phyloP scores from a whole-genome alignment of 2,797 vertebrate species.

The Characodon lateralis region DNA sequence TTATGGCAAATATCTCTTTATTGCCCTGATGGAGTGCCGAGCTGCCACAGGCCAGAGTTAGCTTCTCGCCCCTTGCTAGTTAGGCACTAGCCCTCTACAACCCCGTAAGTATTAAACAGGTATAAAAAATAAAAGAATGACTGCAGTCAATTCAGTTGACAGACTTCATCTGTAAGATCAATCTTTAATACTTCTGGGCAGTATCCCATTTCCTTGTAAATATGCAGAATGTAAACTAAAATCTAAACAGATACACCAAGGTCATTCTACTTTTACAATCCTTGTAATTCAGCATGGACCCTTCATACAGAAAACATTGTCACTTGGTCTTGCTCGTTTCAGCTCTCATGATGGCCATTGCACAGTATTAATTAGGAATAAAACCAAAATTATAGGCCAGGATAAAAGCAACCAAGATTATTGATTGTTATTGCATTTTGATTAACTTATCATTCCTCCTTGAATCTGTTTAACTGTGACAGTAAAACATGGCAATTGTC shows the following conservation, averaged over 20 bases:
- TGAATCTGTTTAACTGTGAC: not conserved
- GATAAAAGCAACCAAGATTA: slow-evolving; percentile 10
- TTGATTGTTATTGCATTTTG: not conserved
- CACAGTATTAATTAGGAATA: not conserved
- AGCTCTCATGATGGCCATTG: not conserved
- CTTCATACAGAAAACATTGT: not conserved
- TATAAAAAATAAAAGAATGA: not conserved
- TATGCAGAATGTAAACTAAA: not conserved
- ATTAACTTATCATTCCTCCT: not conserved
- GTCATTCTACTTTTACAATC: not conserved
- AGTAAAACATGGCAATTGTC: not conserved
- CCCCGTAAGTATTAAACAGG: not conserved
- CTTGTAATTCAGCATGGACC: not conserved
- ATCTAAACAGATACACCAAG: slow-evolving; percentile 5
- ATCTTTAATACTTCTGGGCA: slow-evolving; percentile 2
- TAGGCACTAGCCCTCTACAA: not conserved
- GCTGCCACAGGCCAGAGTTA: not conserved
- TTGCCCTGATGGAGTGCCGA: not conserved
- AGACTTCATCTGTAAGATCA: not conserved
- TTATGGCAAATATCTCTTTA: not conserved
- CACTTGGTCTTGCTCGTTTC: not conserved
- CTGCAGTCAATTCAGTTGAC: not conserved
- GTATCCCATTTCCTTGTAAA: not conserved
- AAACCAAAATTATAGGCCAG: not conserved
- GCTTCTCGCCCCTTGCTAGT: not conserved